phyloP scores from a whole-genome alignment of 1,140 invertebrate genomes.

The Neodiprion pinetum region DNA sequence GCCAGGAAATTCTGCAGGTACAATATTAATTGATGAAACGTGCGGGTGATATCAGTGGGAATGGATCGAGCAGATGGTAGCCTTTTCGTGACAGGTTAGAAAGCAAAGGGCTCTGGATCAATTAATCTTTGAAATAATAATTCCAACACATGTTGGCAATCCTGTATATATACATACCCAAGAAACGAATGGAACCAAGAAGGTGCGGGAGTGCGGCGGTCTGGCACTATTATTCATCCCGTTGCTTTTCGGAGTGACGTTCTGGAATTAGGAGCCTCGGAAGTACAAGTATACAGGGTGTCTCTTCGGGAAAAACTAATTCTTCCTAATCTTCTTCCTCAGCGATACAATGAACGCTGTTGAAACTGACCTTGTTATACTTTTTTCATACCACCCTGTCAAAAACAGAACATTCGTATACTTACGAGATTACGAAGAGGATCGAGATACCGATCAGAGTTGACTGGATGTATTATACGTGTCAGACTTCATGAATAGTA shows the following conservation, averaged over 20 bases:
- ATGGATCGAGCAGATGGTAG: constrained; percentile 31
- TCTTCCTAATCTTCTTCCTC: not conserved
- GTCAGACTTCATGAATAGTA: too few relatives aligned
- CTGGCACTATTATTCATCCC: constrained; percentile 3
- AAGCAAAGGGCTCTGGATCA: constrained; percentile 17
- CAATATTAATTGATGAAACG: constrained; percentile 38
- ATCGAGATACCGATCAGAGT: too few relatives aligned
- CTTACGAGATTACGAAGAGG: too few relatives aligned
- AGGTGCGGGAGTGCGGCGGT: not conserved
- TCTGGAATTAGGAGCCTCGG: constrained; percentile 3
- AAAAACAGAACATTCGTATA: too few relatives aligned
- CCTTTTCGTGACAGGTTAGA: constrained; percentile 6
- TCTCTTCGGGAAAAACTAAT: not conserved
- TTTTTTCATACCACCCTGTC: too few relatives aligned
- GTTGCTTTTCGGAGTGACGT: constrained; percentile 2
- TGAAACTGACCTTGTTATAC: too few relatives aligned
- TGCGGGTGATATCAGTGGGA: constrained; percentile 30
- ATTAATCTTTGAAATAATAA: constrained; percentile 36
- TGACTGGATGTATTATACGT: too few relatives aligned
- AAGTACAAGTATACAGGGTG: not conserved
- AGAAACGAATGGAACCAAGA: not conserved
- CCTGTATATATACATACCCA: not conserved
- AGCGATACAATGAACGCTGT: too few relatives aligned
- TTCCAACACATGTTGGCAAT: constrained; percentile 29
- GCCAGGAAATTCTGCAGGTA: constrained; percentile 9